Evolutionary conservation across 1,140 invertebrate genomes (phyloP).

Genomic region (Eurosta solidaginis): DNA sequence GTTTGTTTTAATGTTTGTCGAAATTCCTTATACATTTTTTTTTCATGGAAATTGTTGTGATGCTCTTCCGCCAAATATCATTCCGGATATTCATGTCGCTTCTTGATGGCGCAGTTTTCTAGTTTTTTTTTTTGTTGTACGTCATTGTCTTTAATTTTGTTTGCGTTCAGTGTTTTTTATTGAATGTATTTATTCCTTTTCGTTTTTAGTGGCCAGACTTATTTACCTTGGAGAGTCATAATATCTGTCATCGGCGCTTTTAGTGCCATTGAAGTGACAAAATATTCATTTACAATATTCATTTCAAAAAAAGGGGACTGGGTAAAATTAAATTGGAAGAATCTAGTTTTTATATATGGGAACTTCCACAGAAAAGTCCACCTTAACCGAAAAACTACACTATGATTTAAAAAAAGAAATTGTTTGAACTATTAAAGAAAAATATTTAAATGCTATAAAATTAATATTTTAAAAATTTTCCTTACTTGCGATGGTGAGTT

Average conservation of each 20-base stretch:
- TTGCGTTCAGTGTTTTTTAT: not conserved
- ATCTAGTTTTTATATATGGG: too few relatives aligned
- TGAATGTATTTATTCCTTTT: not conserved
- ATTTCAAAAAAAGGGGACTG: not conserved
- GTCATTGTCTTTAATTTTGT: not conserved
- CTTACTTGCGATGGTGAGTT: too few relatives aligned
- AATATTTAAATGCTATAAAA: too few relatives aligned
- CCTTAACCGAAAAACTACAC: too few relatives aligned
- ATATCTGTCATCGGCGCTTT: constrained; percentile 7
- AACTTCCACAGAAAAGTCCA: too few relatives aligned
- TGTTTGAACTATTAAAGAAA: too few relatives aligned
- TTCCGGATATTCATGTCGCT: constrained; percentile 9
- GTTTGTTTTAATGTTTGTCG: not conserved
- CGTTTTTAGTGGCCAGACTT: constrained; percentile 23
- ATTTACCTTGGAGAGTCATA: constrained; percentile 13
- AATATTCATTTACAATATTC: not conserved
- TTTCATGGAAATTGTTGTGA: not conserved
- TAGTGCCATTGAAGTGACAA: not conserved
- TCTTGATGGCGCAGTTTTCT: not conserved
- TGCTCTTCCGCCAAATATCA: constrained; percentile 9
- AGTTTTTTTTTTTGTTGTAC: not conserved
- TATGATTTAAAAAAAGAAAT: too few relatives aligned
- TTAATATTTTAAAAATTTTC: too few relatives aligned
- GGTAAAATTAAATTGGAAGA: constrained; percentile 2
- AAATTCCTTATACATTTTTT: not conserved